A percentile compares a stretch with the other conserved stretches of the same genome.
Conservation (phyloP, 2,113 vertebrate species). For the Nerophis lumbriciformis region DNA sequence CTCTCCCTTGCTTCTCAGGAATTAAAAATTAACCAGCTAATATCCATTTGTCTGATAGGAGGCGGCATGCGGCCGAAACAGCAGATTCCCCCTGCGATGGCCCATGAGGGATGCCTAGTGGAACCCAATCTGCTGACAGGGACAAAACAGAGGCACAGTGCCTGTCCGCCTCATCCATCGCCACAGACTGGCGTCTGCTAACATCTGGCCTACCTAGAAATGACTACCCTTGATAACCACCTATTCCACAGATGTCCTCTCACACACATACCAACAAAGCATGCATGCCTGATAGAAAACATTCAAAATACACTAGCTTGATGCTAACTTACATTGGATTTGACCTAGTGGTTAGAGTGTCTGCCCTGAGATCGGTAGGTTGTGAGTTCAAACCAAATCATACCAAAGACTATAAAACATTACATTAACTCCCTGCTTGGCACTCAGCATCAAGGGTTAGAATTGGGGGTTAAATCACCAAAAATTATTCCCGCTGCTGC, state of each 20-base stretch:
- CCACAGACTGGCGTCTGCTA: conserved; percentile 25
- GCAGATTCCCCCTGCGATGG: conserved; percentile 69
- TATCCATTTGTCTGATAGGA: conserved; percentile 74
- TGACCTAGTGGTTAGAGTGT: too few species aligned
- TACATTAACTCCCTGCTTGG: too few species aligned
- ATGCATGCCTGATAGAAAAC: too few species aligned
- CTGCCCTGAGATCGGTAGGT: too few species aligned
- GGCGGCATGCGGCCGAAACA: conserved; percentile 62
- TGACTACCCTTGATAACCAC: conserved; percentile 21
- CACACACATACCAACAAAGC: too few species aligned
- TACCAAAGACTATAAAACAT: too few species aligned
- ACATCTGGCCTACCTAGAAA: conserved; percentile 40
- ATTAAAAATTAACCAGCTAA: conserved; percentile 82
- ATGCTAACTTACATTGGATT: too few species aligned
- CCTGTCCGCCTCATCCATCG: conserved; percentile 59
- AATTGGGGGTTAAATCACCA: too few species aligned
- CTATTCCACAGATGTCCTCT: conserved; percentile 8
- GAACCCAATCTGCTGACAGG: conserved; percentile 68
- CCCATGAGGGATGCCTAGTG: conserved; percentile 56
- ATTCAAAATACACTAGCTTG: too few species aligned
- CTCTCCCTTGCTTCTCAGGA: conserved; percentile 65
- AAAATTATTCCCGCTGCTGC: too few species aligned
- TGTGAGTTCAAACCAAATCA: too few species aligned
- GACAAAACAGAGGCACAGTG: conserved; percentile 47
- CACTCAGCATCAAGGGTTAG: too few species aligned